Evolutionary conservation across 64 coral and sea anemone species (phyloP), one percentile per base, ranked within the genome.

Genomic region (Anthopleura sola): DNA sequence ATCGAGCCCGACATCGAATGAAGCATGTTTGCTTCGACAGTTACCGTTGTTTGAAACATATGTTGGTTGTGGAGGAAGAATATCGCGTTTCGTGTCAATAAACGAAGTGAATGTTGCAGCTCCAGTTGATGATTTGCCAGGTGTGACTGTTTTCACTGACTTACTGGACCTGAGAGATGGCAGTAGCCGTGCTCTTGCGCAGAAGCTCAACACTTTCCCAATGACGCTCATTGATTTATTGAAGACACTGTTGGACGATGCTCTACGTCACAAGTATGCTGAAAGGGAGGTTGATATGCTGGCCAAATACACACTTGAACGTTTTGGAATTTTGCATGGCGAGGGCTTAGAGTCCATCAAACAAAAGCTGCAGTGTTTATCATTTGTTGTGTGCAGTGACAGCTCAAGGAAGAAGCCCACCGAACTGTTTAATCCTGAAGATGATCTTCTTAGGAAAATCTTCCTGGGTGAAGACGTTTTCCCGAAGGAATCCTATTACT

Each of bases 291-390:
- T 86, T 49, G 64, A 86, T 33, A 49, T 24, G 39, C 84, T 86
- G 28, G 89, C 90, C 76, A 44, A 46, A 0, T 91, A 80, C 64
- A 78, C 89, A 37, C 57, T 94, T 36, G 88, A 91, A 60, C 85
- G 85, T 36, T 87, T 84, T 80, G 38, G 81, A 6, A 44, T 3
- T 44, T 8, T 44, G 83, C 71, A 86, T 83, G 36, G 40, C 18
- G 20, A 55, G 55, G 16, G 36, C 86, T 83, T 29, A 29, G 0
- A 76, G 60, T 39, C 48, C 87, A 75, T 32, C 13, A 75, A 75
- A 75, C 77, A 86, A 28, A 24, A 26, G 57, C 71, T 91, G 28
- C 83, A 88, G 19, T 23, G 37, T 1, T 85, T 87, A 78, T 68
- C 88, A 47, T 83, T 81, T 86, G 81, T 85, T 26, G 34, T 36